A percentile compares a stretch with the other conserved stretches of the same genome.
Evolutionary conservation across 2,113 vertebrate genomes (phyloP).

Genomic region (Candoia aspera): DNA sequence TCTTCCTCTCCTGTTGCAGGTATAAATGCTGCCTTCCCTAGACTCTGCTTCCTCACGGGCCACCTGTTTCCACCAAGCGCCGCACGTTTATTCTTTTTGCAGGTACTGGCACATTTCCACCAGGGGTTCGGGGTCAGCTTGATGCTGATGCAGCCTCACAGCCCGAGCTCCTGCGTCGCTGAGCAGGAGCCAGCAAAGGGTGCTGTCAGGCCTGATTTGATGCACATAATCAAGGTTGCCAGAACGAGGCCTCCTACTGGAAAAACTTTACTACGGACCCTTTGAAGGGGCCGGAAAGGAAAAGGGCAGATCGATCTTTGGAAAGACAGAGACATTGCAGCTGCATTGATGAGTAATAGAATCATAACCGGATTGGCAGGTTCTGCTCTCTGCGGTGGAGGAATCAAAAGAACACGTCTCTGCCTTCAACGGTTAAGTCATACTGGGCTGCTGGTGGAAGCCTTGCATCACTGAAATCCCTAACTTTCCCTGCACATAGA

Average conservation of each 20-base stretch:
- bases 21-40: not conserved
- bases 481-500: not conserved
- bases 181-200: conserved; percentile 45
- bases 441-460: not conserved
- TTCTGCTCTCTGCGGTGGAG: not conserved
- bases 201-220: not conserved
- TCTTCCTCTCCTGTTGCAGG: not conserved
- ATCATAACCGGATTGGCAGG: not conserved
- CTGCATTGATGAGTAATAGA: conserved; percentile 40
- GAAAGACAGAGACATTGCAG: not conserved
- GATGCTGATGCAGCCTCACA: too few species aligned
- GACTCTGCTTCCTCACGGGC: too few species aligned
- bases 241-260: not conserved
- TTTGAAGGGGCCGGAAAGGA: not conserved
- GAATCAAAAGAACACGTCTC: too few species aligned
- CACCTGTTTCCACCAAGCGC: not conserved
- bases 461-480: not conserved
- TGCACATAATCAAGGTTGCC: not conserved
- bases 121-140: not conserved
- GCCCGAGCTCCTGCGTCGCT: rapidly evolving
- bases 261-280: not conserved
- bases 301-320: not conserved
- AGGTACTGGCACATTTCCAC: not conserved
- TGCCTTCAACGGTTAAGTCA: not conserved
- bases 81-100: not conserved